Evolutionary conservation across 2,113 vertebrate species (phyloP).

Genomic region (Lucifuga dentata): DNA sequence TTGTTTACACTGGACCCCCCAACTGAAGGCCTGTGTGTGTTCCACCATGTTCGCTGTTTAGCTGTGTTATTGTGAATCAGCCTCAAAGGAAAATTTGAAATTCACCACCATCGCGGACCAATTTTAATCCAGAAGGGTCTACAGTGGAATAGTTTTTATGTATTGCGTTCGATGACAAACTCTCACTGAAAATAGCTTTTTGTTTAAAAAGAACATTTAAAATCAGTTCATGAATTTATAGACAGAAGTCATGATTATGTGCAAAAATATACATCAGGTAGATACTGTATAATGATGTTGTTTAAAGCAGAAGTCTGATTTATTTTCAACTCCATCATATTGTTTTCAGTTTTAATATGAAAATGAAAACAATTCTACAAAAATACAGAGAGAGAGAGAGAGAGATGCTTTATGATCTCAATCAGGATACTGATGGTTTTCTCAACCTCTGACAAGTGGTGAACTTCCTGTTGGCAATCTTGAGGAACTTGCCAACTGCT

Average conservation of each 20-base stretch:
- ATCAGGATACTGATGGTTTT: slow-evolving; percentile 32
- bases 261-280: too few species aligned
- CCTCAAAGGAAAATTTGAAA: slow-evolving; percentile 57
- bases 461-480: slow-evolving; percentile 77
- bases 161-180: slow-evolving; percentile 16
- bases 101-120: slow-evolving; percentile 43
- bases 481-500: slow-evolving; percentile 20
- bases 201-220: neutral
- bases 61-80: slow-evolving; percentile 43
- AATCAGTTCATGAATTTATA: neutral
- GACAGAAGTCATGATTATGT: too few species aligned
- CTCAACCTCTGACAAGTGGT: slow-evolving; percentile 67
- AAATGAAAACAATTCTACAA: neutral
- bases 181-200: neutral
- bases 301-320: neutral
- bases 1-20: slow-evolving; percentile 58
- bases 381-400: too few species aligned
- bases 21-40: slow-evolving; percentile 47
- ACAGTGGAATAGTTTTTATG: neutral
- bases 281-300: too few species aligned
- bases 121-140: slow-evolving; percentile 29
- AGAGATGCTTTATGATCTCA: slow-evolving; percentile 60
- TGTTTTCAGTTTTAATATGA: neutral
- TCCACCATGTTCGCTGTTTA: slow-evolving; percentile 58
- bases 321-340: neutral